These are phyloP conservation scores for Porites lutea DNA, from an alignment of 64 coral and sea anemone species.

Conservation along the genomic window DNA sequence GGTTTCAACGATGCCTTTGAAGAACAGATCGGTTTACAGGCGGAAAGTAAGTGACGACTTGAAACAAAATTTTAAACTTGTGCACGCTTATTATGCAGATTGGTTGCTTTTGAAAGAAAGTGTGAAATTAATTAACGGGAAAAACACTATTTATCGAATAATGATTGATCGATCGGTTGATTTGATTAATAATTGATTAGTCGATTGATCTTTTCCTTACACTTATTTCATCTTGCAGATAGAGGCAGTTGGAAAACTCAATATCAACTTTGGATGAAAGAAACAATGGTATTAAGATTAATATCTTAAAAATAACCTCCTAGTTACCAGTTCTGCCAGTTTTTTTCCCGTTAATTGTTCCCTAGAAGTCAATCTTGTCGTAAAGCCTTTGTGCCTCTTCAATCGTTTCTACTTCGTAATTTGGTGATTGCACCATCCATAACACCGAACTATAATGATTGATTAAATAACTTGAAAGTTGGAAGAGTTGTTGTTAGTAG, in stretches of 20 bases:
- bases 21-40: conserved; percentile 88
- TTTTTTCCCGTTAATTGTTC: no score
- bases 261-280: conserved; percentile 61
- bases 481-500: no score
- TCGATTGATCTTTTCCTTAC: not conserved
- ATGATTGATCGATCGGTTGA: no score
- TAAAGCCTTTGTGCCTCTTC: not conserved
- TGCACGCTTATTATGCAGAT: no score
- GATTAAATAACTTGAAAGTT: no score
- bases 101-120: no score
- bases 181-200: not conserved
- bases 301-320: not conserved
- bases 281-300: conserved; percentile 12
- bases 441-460: no score
- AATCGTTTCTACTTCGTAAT: not conserved
- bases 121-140: no score
- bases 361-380: no score
- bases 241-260: conserved; percentile 45
- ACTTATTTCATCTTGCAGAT: not conserved
- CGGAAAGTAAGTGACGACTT: conserved; percentile 66
- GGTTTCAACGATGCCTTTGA: conserved; percentile 93
- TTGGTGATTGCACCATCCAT: no score
- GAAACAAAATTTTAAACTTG: not conserved
- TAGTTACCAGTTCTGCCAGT: no score
- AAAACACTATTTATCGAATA: no score